Base-by-base conservation (phyloP, 2,113 vertebrate species). In the Hystrix brachyura region DNA sequence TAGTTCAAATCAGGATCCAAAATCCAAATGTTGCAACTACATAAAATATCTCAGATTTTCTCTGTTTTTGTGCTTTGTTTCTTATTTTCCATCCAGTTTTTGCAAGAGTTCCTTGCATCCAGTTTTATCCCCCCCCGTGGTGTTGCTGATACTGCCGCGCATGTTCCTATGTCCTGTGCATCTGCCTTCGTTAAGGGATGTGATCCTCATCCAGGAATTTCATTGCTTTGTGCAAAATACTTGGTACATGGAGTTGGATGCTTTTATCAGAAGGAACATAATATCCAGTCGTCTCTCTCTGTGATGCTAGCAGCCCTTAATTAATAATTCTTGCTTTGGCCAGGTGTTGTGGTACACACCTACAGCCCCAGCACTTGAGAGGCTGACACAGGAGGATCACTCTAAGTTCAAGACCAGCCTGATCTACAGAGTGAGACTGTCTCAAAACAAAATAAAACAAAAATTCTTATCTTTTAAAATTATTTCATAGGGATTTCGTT, bases 1-100 rank as follows among this genome's bases (percentile, higher is more conserved):
- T 78, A 27, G n/a, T 79, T 91, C 17, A 87, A 62, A 76, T 92
- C 65, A 86, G 25, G 78, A 84, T 91, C 38, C 69, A 97, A 51
- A 88, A 32, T 87, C 53, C 25, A 85, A 19, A 78, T 76, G 72
- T 85, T 34, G 1, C 15, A 94, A 8, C 23, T 90, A 57, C 15
- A 57, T 60, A 81, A 53, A 21, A 25, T 32, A 15, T 51, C 48
- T 94, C 71, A 32, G 5, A 59, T 89, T 78, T 84, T 34, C 74
- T 69, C 48, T 88, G 0, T 48, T 71, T 71, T 62, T 48, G 0
- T 87, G 18, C 53, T 72, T 53, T 60, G 7, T 64, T 51, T 88
- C 57, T 69, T 53, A 9, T 65, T 85, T 80, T 80, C 27, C 29
- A 34, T 51, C 5, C 6, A 38, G 0, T 59, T 81, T 7, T 76